These are phyloP conservation scores for Gymnocheta viridis DNA, from an alignment of 2,888 invertebrate genomes.

Conservation along the genomic window DNA sequence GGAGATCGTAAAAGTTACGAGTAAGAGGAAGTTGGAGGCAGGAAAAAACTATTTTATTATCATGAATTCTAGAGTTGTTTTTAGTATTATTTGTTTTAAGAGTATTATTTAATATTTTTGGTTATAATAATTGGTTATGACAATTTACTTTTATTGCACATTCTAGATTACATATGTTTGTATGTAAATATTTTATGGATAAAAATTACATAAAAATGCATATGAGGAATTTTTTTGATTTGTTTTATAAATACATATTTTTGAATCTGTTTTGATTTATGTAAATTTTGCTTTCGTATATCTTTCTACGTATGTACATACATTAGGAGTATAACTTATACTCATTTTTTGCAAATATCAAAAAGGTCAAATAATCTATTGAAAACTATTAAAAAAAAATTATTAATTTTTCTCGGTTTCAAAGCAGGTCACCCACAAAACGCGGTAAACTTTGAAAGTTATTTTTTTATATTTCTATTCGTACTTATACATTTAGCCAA, in stretches of 20 bases:
- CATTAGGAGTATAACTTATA: too few species aligned
- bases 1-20: neutral
- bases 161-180: neutral
- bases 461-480: too few species aligned
- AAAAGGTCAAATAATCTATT: too few species aligned
- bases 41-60: constrained; percentile 12
- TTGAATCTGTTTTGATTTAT: neutral
- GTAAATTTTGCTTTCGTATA: neutral
- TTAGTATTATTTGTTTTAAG: constrained; percentile 4
- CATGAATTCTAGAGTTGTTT: constrained; percentile 11
- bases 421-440: too few species aligned
- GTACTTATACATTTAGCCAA: too few species aligned
- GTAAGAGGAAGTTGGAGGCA: neutral
- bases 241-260: neutral
- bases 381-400: too few species aligned
- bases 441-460: too few species aligned
- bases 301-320: neutral
- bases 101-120: constrained; percentile 29
- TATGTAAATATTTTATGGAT: too few species aligned
- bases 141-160: constrained; percentile 42
- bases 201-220: neutral
- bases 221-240: neutral
- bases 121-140: constrained; percentile 55
- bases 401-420: too few species aligned
- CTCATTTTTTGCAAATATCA: too few species aligned